Conservation (phyloP, 2,113 vertebrate genomes). For the Zootoca vivipara region DNA sequence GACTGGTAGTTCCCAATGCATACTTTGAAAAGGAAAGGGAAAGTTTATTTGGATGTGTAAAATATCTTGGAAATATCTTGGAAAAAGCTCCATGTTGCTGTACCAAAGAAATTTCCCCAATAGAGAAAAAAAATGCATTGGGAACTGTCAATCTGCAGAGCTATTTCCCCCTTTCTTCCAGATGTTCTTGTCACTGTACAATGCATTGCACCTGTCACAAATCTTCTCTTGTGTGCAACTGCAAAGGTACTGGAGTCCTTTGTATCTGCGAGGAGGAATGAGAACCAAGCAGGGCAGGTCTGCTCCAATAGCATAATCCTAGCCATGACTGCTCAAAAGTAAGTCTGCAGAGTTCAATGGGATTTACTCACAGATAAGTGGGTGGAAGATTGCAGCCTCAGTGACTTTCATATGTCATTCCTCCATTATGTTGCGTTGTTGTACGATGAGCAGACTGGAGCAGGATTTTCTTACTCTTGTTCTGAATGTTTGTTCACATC, state of each 20-base stretch:
- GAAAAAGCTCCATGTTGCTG: not conserved
- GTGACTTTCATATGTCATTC: not conserved
- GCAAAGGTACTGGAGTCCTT: not conserved
- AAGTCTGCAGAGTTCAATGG: not conserved
- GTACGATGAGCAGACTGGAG: not conserved
- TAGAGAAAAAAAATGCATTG: not conserved
- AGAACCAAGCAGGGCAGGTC: not conserved
- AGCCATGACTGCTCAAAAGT: not conserved
- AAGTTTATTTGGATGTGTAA: not conserved
- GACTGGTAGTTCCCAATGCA: not conserved
- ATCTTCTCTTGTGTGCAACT: not conserved
- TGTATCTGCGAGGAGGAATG: not conserved
- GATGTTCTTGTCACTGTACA: not conserved
- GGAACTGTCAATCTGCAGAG: not conserved
- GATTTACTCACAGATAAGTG: not conserved
- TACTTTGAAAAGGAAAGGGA: not conserved
- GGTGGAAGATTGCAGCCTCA: not conserved
- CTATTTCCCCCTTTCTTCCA: not conserved
- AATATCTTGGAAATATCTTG: not conserved
- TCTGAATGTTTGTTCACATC: not conserved
- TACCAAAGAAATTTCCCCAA: not conserved
- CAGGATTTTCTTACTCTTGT: not conserved
- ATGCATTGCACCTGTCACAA: not conserved
- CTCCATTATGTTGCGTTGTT: not conserved
- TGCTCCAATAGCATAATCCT: not conserved